Evolutionary conservation across 2,888 invertebrate species (phyloP), one percentile per base, ranked within the genome.

Genomic region (Macrosiphum euphorbiae): DNA sequence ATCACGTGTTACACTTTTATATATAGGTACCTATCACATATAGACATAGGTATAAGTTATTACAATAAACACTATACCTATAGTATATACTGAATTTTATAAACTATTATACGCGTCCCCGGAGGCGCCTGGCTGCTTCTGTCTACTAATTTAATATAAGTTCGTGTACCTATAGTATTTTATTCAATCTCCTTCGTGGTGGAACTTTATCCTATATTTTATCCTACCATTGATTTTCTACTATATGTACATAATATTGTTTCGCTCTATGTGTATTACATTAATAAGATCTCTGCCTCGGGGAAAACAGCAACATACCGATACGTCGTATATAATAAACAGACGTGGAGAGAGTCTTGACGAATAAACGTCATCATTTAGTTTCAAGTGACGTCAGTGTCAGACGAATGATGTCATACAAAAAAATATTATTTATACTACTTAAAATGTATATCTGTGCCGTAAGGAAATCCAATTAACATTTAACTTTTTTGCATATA

Each of bases 171-270:
- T 52, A 44, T 44, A 78, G 20, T 78, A 78, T 78, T 78, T 78
- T 78, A 35, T 78, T 78, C 78, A 78, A 78, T 35, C 78, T 35
- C 67, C 7, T 16, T 58, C n/a, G 89, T 8, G n/a, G n/a, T 26
- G n/a, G 44, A 67, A 90, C n/a, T 67, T 90, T 67, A 90, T 67
- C 90, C 47, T 20, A 67, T 67, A 67, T 47, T 90, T 35, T n/a
- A 90, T 90, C 78, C 20, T 78, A 20, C 78, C 8, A 78, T 78
- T 78, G 67, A 78, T 78, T 78, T 78, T 78, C 20, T 78, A 78
- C 8, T 20, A 35, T 1, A 35, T 78, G 20, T 35, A 35, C 35
- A 78, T 35, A 78, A 78, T 78, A 78, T 78, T 78, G 35, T 78
- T 35, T 35, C 78, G 78, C 35, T 35, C 78, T 20, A 20, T 78